Conservation (phyloP, 2,888 invertebrate species). For the Nephrotoma guestfalica region DNA sequence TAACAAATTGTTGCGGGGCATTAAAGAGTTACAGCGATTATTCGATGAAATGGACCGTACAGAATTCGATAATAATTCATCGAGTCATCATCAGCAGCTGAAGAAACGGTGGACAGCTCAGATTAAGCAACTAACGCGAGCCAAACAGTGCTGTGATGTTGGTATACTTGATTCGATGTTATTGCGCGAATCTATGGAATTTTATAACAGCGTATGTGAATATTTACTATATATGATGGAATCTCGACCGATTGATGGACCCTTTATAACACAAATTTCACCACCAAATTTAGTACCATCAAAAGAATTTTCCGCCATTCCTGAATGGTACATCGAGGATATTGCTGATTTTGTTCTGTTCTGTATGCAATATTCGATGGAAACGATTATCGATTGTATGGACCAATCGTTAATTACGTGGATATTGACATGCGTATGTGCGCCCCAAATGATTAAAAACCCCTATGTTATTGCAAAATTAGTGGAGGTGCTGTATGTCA, state of each 20-base stretch:
- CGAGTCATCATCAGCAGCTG: constrained; percentile 62
- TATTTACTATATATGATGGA: constrained; percentile 55
- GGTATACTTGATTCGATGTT: constrained; percentile 74
- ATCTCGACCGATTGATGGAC: constrained; percentile 34
- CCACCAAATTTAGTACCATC: constrained; percentile 45
- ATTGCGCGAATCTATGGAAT: constrained; percentile 67
- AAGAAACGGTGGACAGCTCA: constrained; percentile 80
- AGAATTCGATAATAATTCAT: constrained; percentile 22
- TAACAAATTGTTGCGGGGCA: constrained; percentile 49
- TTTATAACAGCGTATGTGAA: constrained; percentile 76
- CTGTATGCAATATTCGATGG: constrained; percentile 71
- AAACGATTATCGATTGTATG: constrained; percentile 57
- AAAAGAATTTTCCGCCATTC: constrained; percentile 72
- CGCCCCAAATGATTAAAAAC: constrained; percentile 82
- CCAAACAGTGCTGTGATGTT: constrained; percentile 85
- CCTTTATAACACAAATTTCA: constrained; percentile 37
- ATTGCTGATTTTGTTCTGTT: constrained; percentile 92
- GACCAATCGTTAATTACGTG: constrained; percentile 76
- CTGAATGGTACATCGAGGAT: constrained; percentile 97
- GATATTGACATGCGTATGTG: constrained; percentile 79
- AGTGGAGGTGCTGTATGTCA: constrained; percentile 76
- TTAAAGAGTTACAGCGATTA: constrained; percentile 71
- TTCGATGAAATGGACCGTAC: constrained; percentile 70
- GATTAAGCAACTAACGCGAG: constrained; percentile 60
- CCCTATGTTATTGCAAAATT: constrained; percentile 95